Conservation (phyloP, 1,140 invertebrate genomes). For the Drosophila orosa region DNA sequence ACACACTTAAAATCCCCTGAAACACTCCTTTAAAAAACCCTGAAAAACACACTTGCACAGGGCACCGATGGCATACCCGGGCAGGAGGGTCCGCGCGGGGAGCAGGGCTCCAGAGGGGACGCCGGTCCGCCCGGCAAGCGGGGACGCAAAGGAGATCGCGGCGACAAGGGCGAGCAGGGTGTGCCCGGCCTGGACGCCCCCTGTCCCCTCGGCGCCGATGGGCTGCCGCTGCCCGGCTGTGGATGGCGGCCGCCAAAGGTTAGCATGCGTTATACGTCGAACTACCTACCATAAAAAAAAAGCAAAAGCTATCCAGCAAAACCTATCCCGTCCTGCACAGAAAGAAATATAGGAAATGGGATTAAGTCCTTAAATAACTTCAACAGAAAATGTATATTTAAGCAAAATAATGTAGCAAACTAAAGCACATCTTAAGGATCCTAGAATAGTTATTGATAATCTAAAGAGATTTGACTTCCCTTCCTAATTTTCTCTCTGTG, state of each 20-base stretch:
- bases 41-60: conserved; percentile 84
- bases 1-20: conserved; percentile 21
- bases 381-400: background rate
- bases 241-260: conserved; percentile 96
- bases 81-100: conserved; percentile 92
- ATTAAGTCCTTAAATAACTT: no score
- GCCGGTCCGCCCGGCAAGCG: conserved; percentile 93
- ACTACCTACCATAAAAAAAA: conserved; percentile 12
- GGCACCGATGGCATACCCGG: conserved; percentile 96
- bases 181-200: conserved; percentile 98
- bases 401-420: background rate
- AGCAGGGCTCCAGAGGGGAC: conserved; percentile 94
- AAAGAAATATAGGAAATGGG: conserved; percentile 20
- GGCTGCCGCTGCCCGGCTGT: conserved; percentile 96
- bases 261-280: conserved; percentile 75
- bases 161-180: conserved; percentile 95
- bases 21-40: conserved; percentile 6
- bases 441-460: background rate
- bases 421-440: background rate
- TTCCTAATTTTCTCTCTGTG: conserved; percentile 26
- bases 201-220: conserved; percentile 96
- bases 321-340: conserved; percentile 6
- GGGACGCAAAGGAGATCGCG: conserved; percentile 95
- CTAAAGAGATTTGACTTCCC: conserved; percentile 19
- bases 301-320: conserved; percentile 3